Conservation (phyloP, 2,113 vertebrate genomes). For the Ictalurus furcatus region DNA sequence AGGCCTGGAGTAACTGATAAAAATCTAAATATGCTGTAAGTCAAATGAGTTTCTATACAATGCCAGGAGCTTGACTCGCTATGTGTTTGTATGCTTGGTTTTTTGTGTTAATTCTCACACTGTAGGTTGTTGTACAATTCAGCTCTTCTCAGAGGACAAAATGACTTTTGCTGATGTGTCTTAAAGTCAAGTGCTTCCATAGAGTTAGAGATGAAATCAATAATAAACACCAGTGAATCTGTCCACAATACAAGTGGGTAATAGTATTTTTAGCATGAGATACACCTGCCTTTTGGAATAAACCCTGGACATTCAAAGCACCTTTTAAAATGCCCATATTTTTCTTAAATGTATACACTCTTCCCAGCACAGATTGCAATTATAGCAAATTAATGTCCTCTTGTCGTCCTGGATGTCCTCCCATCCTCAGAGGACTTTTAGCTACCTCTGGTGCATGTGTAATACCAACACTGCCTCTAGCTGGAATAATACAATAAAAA, state of each 20-base stretch:
- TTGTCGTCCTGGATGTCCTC: neutral
- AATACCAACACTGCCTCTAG: conserved; percentile 47
- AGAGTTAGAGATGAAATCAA: conserved; percentile 40
- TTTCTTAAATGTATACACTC: conserved; percentile 22
- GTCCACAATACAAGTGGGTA: neutral
- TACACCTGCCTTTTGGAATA: conserved; percentile 18
- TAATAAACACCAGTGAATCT: conserved; percentile 7
- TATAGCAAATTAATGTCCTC: neutral
- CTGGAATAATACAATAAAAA: conserved; percentile 40
- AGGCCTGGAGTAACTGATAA: conserved; percentile 17
- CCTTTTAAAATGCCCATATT: conserved; percentile 39
- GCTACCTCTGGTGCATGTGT: conserved; percentile 58
- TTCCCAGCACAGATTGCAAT: conserved; percentile 39
- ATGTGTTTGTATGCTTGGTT: conserved; percentile 33
- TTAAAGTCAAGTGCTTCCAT: conserved; percentile 66
- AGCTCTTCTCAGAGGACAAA: conserved; percentile 48
- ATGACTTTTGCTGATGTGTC: conserved; percentile 64
- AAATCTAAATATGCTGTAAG: conserved; percentile 18
- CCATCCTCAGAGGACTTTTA: conserved; percentile 52
- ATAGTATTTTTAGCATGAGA: conserved; percentile 10
- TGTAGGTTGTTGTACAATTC: neutral
- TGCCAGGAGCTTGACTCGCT: conserved; percentile 19
- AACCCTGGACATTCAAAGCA: conserved; percentile 40
- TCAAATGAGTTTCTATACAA: conserved; percentile 34
- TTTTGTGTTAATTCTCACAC: conserved; percentile 16